Evolutionary conservation across 2,113 vertebrate species (phyloP).

Genomic region (Brevimyrus niger): DNA sequence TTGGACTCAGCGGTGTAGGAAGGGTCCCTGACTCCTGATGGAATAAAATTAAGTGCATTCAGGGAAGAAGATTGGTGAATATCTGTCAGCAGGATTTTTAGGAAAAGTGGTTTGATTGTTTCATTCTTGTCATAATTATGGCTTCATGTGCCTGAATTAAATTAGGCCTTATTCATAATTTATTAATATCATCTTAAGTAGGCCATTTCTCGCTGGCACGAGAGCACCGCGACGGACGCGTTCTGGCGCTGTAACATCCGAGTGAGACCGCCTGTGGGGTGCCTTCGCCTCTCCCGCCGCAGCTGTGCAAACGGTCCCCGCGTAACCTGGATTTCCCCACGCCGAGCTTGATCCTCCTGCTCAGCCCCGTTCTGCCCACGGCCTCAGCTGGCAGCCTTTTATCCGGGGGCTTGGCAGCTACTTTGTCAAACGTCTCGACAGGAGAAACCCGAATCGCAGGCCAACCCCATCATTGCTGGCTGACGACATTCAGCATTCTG

Average conservation of each 20-base stretch:
- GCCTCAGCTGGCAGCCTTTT: background rate
- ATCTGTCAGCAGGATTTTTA: background rate
- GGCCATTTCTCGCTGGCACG: background rate
- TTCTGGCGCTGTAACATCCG: background rate
- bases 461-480: background rate
- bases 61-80: background rate
- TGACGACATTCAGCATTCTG: background rate
- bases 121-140: background rate
- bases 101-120: background rate
- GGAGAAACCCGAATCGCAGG: background rate
- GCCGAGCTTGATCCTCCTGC: background rate
- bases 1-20: background rate
- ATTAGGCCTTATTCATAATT: constrained; percentile 3
- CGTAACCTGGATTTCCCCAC: background rate
- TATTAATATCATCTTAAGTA: constrained; percentile 2
- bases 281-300: background rate
- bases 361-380: background rate
- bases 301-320: background rate
- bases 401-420: background rate
- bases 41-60: background rate
- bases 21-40: background rate
- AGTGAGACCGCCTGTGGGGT: background rate
- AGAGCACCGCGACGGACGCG: background rate
- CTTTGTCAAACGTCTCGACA: background rate
- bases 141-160: background rate